phyloP scores from a whole-genome alignment of 2,113 vertebrate species.

The Triplophysa tibetana region DNA sequence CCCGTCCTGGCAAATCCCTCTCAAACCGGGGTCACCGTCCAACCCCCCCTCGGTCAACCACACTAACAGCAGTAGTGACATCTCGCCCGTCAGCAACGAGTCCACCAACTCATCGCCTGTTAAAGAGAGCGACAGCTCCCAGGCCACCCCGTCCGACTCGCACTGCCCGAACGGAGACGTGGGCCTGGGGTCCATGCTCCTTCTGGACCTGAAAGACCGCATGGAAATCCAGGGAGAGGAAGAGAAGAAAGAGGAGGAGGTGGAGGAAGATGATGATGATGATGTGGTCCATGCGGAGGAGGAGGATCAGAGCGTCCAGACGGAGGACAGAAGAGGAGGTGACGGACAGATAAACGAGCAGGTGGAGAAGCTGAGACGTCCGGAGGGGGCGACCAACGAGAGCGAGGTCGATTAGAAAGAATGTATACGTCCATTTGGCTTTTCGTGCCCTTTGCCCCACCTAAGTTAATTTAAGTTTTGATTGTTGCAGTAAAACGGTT shows the following conservation, averaged over 20 bases:
- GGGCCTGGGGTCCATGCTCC: constrained; percentile 54
- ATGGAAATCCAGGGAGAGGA: constrained; percentile 97
- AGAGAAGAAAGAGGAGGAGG: constrained; percentile 86
- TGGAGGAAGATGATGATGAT: constrained; percentile 81
- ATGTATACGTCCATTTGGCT: background rate
- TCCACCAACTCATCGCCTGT: constrained; percentile 83
- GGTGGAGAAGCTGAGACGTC: constrained; percentile 91
- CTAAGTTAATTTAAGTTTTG: constrained; percentile 11
- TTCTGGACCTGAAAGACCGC: constrained; percentile 81
- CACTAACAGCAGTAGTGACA: constrained; percentile 96
- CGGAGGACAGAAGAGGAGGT: constrained; percentile 88
- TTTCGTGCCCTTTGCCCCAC: constrained; percentile 32
- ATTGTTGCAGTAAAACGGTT: background rate
- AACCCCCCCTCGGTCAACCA: constrained; percentile 77
- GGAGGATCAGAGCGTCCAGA: constrained; percentile 85
- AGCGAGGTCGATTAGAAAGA: constrained; percentile 85
- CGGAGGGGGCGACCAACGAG: constrained; percentile 93
- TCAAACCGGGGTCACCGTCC: constrained; percentile 82
- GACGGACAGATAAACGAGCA: constrained; percentile 97
- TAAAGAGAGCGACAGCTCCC: constrained; percentile 85
- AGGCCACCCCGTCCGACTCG: constrained; percentile 72
- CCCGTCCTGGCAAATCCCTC: constrained; percentile 93
- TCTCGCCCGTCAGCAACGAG: constrained; percentile 93
- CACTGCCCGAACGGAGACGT: constrained; percentile 72
- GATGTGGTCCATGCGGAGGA: constrained; percentile 78